A percentile compares a stretch with the other conserved stretches of the same genome.
phyloP scores from a whole-genome alignment of 2,113 vertebrate genomes.

The Galbula dea region DNA sequence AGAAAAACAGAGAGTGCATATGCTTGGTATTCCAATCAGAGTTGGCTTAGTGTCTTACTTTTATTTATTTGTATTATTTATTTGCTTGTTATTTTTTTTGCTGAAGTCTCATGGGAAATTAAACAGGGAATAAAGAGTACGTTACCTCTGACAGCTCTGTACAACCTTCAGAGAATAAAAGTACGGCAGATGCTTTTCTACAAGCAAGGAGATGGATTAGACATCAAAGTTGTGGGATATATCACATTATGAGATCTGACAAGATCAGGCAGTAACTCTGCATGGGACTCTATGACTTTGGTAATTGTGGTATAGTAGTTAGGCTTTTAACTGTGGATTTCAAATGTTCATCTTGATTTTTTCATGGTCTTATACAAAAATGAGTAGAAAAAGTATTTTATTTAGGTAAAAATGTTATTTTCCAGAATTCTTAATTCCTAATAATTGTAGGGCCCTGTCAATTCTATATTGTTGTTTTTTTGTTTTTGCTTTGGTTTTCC shows the following conservation, averaged over 20 bases:
- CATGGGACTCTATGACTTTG: neutral
- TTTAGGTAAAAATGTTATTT: neutral
- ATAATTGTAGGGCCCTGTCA: neutral
- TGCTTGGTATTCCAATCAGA: neutral
- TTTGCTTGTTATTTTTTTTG: neutral
- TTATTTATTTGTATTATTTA: neutral
- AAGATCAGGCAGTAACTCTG: neutral
- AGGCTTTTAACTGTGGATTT: neutral
- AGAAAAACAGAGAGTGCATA: neutral
- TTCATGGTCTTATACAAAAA: neutral
- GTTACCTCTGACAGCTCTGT: neutral
- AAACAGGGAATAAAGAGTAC: neutral
- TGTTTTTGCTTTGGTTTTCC: neutral
- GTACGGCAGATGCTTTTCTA: neutral
- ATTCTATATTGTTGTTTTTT: neutral
- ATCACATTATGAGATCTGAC: too few relatives aligned
- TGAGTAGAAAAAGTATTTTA: neutral
- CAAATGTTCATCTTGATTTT: neutral
- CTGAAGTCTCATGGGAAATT: neutral
- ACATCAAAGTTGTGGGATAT: accelerated
- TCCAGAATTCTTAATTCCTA: neutral
- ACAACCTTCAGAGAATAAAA: neutral
- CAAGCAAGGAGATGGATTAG: neutral
- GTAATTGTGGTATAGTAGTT: neutral
- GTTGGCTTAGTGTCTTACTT: neutral